Evolutionary conservation across 1,140 invertebrate species (phyloP), one percentile per base, ranked within the genome.

Genomic region (Manduca sexta): DNA sequence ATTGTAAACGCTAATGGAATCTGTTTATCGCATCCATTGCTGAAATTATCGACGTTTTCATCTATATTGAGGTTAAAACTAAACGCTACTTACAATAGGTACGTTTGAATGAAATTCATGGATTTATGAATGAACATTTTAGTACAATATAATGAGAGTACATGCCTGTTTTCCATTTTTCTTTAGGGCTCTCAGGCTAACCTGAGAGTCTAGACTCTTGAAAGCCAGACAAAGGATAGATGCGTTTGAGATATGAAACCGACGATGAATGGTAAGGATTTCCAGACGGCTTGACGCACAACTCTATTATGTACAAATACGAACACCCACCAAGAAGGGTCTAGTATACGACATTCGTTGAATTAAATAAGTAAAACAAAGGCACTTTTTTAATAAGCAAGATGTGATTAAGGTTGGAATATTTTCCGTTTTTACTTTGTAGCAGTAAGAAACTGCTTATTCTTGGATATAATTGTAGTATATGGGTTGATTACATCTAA

Each of bases 1-100:
- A 56, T 53, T 59, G 51, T 52, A 59, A 69, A 63, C 52, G 53
- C 46, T 62, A 69, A 66, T 62, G 49, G 40, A 48, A 53, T 50
- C 56, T 49, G 50, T 57, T 64, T 60, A 64, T 49, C 51, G 54
- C 39, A 39, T 54, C 14, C 40, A 42, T 49, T 35, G 15, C 45
- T 55, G 58, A 49, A 52, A 56, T 58, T 39, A 47, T 40, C 45
- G 29, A 50, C 15, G 42, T 44, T 37, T 40, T 48, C 35, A 45
- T 35, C 21, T 43, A 21, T n/a, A n/a, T n/a, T n/a, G n/a, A n/a
- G n/a, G n/a, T n/a, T n/a, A n/a, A n/a, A n/a, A n/a, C n/a, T n/a
- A n/a, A n/a, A n/a, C n/a, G n/a, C n/a, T n/a, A n/a, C n/a, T n/a
- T n/a, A n/a, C n/a, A n/a, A n/a, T n/a, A n/a, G n/a, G n/a, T n/a